These are phyloP conservation scores for Chrysomela aeneicollis DNA, from an alignment of 2,888 invertebrate species.

Conservation along the genomic window DNA sequence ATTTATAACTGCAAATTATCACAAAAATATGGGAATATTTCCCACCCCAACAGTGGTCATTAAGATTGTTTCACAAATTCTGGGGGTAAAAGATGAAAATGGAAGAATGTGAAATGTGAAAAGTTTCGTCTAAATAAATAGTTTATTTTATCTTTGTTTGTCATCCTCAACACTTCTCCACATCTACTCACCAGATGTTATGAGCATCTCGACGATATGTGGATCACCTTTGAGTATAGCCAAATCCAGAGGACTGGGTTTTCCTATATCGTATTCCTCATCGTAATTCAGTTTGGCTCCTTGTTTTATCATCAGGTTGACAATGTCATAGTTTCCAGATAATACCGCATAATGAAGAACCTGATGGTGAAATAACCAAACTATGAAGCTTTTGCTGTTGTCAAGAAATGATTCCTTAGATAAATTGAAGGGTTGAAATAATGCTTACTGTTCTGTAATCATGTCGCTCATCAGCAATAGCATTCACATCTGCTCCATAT, in stretches of 20 bases:
- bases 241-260: constrained; percentile 80
- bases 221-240: constrained; percentile 86
- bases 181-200: constrained; percentile 68
- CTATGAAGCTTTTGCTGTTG: not conserved
- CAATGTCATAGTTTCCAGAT: constrained; percentile 77
- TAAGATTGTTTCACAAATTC: too few relatives aligned
- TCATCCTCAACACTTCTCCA: not conserved
- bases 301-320: constrained; percentile 81
- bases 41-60: too few relatives aligned
- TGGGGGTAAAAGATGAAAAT: too few relatives aligned
- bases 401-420: too few relatives aligned
- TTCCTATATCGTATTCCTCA: constrained; percentile 66
- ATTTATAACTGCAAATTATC: not conserved
- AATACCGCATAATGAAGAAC: constrained; percentile 88
- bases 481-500: constrained; percentile 87
- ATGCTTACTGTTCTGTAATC: constrained; percentile 77
- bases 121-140: too few relatives aligned
- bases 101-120: too few relatives aligned
- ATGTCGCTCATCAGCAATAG: constrained; percentile 84
- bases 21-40: too few relatives aligned
- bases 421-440: too few relatives aligned
- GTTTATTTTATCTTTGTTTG: not conserved
- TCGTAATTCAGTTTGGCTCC: constrained; percentile 78
- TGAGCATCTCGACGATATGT: constrained; percentile 73
- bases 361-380: constrained; percentile 37